Conservation (phyloP, 2,888 invertebrate genomes). For the Brachylomia viminalis region DNA sequence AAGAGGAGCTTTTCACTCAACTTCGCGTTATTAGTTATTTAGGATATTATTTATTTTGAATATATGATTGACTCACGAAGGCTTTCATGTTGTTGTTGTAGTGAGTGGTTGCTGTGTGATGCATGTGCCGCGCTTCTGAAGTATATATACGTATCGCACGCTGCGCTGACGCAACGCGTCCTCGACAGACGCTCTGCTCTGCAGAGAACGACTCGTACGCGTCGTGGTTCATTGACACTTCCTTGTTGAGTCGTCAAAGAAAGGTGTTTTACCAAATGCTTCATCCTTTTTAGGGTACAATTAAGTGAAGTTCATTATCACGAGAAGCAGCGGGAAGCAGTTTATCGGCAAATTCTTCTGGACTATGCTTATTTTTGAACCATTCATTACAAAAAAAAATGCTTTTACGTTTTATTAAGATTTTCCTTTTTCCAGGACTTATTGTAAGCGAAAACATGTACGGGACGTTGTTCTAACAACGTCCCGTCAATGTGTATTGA, state of each 20-base stretch:
- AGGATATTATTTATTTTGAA: background rate
- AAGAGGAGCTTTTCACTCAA: background rate
- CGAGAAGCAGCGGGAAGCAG: background rate
- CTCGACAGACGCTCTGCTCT: conserved; percentile 30
- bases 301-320: background rate
- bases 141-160: conserved; percentile 42
- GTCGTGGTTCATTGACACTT: conserved; percentile 5
- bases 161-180: conserved; percentile 40
- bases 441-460: background rate
- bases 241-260: conserved; percentile 8
- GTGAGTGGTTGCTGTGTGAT: conserved; percentile 35
- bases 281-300: background rate
- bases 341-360: background rate
- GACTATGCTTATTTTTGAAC: background rate
- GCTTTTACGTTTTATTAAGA: background rate
- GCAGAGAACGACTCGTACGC: background rate
- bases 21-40: background rate
- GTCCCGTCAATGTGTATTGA: background rate
- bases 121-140: background rate
- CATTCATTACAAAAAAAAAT: background rate
- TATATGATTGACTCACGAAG: conserved; percentile 55
- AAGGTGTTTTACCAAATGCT: background rate
- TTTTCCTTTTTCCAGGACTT: background rate
- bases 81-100: conserved; percentile 61
- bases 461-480: background rate